phyloP scores from a whole-genome alignment of 1,140 invertebrate genomes.

The Drosophila equinoxialis region DNA sequence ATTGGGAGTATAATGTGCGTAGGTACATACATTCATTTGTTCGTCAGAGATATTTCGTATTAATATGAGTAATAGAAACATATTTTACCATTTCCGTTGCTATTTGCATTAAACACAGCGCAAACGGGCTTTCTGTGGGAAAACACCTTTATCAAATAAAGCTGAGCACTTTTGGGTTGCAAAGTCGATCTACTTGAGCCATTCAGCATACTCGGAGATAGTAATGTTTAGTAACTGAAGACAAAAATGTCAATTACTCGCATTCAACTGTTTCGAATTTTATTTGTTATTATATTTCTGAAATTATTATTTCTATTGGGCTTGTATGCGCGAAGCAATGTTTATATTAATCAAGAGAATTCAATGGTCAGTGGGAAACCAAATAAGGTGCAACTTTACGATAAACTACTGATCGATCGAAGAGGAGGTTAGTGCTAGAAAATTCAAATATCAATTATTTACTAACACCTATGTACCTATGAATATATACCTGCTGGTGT shows the following conservation, averaged over 20 bases:
- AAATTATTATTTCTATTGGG: constrained; percentile 49
- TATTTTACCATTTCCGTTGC: neutral
- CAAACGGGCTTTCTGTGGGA: neutral
- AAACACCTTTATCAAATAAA: constrained; percentile 61
- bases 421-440: constrained; percentile 28
- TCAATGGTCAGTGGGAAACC: neutral
- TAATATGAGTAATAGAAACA: neutral
- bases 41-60: neutral
- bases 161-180: neutral
- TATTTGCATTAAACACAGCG: neutral
- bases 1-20: too few species aligned
- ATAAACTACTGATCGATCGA: constrained; percentile 53
- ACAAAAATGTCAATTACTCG: constrained; percentile 44
- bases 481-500: too few species aligned
- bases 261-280: constrained; percentile 42
- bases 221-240: neutral
- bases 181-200: neutral
- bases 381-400: constrained; percentile 27
- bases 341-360: neutral
- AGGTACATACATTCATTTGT: too few species aligned
- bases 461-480: neutral
- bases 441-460: neutral
- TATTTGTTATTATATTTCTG: constrained; percentile 50
- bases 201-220: neutral
- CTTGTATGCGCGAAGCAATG: constrained; percentile 32